phyloP scores from a whole-genome alignment of 2,797 vertebrate species.

The Pseudotriccus pelzelni region DNA sequence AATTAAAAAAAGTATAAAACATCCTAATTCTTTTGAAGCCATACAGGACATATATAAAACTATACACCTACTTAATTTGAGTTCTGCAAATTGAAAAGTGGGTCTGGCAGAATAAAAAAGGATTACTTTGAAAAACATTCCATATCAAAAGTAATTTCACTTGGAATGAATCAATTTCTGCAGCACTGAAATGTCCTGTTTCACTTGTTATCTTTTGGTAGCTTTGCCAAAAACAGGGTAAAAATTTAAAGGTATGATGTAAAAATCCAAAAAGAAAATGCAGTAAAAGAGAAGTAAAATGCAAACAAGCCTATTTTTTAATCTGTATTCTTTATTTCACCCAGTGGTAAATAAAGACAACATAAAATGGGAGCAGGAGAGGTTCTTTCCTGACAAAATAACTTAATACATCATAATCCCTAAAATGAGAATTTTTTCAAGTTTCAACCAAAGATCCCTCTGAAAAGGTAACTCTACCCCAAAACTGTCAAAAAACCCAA shows the following conservation, averaged over 20 bases:
- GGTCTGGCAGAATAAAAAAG: background rate
- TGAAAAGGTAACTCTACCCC: background rate
- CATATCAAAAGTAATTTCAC: background rate
- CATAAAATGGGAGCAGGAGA: background rate
- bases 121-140: background rate
- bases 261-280: background rate
- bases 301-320: rapidly evolving
- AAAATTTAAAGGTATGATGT: background rate
- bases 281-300: background rate
- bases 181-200: background rate
- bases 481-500: background rate
- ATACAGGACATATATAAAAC: background rate
- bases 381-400: background rate
- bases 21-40: background rate
- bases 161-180: background rate
- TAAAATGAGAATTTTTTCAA: background rate
- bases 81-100: background rate
- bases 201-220: background rate
- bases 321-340: background rate
- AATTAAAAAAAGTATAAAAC: background rate
- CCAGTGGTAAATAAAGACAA: background rate
- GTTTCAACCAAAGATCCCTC: background rate
- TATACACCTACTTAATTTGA: background rate
- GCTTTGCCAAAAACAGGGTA: background rate
- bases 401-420: background rate